Evolutionary conservation across 2,888 invertebrate species (phyloP).

Genomic region (Lithophane socia): DNA sequence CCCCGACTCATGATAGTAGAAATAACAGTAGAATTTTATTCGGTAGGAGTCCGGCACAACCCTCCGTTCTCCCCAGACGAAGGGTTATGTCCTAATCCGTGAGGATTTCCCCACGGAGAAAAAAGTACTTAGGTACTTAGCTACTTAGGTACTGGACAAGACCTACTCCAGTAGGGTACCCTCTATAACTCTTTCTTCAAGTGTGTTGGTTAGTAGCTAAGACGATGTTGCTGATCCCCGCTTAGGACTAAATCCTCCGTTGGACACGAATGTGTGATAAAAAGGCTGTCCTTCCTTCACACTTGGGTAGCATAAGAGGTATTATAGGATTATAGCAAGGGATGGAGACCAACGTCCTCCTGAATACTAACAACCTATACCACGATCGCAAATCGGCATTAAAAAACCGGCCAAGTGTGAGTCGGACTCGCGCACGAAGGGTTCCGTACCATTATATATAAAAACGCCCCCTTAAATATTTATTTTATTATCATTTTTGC

Average conservation of each 20-base stretch:
- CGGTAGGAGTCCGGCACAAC: no score
- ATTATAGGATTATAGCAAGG: conserved; percentile 40
- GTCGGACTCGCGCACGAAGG: no score
- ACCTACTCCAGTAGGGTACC: neutral
- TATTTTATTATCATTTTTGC: no score
- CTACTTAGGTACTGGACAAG: neutral
- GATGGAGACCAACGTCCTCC: conserved; percentile 13
- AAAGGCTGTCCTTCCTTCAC: conserved; percentile 36
- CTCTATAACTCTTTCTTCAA: conserved; percentile 8
- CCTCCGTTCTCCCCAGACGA: no score
- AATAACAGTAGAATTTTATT: no score
- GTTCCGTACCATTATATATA: no score
- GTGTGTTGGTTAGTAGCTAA: conserved; percentile 8
- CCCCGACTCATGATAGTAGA: no score
- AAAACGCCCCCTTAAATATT: no score
- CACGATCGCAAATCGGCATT: neutral
- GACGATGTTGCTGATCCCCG: conserved; percentile 22
- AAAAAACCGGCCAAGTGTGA: neutral
- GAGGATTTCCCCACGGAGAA: no score
- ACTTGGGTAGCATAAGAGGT: conserved; percentile 29
- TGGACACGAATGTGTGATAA: conserved; percentile 35
- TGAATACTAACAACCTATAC: conserved; percentile 25
- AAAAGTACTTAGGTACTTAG: neutral
- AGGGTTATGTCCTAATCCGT: no score
- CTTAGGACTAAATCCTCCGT: conserved; percentile 38